These are phyloP conservation scores for Luperina testacea DNA, from an alignment of 2,888 invertebrate species.

Conservation along the genomic window DNA sequence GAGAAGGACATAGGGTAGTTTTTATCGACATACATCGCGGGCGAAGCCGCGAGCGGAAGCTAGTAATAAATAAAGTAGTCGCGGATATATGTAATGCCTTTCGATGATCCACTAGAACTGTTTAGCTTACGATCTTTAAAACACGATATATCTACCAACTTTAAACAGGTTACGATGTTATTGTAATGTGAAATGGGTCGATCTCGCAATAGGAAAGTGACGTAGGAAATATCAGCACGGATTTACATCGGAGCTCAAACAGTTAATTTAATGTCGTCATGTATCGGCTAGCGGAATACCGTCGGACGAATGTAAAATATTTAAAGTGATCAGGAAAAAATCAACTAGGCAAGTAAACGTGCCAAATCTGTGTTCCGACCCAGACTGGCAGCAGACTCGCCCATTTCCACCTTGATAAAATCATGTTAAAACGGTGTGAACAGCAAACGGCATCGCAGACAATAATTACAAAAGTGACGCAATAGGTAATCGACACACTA, in stretches of 20 bases:
- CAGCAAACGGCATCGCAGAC: conserved; percentile 60
- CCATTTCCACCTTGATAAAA: conserved; percentile 64
- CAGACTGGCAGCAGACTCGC: conserved; percentile 76
- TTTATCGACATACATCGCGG: no score
- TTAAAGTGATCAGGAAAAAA: conserved; percentile 61
- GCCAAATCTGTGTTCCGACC: conserved; percentile 68
- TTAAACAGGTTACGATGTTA: conserved; percentile 64
- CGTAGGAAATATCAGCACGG: conserved; percentile 24
- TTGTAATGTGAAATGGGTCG: conserved; percentile 61
- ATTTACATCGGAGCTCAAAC: conserved; percentile 32
- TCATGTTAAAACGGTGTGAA: conserved; percentile 56
- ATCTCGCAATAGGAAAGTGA: conserved; percentile 45
- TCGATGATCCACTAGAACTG: conserved; percentile 40
- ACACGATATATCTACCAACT: conserved; percentile 31
- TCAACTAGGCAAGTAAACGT: conserved; percentile 60
- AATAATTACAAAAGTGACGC: conserved; percentile 72
- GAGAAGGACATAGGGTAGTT: no score
- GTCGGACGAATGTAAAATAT: conserved; percentile 33
- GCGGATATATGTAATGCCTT: conserved; percentile 33
- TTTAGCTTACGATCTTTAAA: conserved; percentile 30
- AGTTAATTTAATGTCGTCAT: conserved; percentile 36
- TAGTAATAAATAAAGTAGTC: conserved; percentile 64
- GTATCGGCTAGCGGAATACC: conserved; percentile 22
- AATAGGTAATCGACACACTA: conserved; percentile 70
- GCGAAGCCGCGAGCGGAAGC: no score